Conservation (phyloP, 2,113 vertebrate genomes). For the Spizaetus ornatus region DNA sequence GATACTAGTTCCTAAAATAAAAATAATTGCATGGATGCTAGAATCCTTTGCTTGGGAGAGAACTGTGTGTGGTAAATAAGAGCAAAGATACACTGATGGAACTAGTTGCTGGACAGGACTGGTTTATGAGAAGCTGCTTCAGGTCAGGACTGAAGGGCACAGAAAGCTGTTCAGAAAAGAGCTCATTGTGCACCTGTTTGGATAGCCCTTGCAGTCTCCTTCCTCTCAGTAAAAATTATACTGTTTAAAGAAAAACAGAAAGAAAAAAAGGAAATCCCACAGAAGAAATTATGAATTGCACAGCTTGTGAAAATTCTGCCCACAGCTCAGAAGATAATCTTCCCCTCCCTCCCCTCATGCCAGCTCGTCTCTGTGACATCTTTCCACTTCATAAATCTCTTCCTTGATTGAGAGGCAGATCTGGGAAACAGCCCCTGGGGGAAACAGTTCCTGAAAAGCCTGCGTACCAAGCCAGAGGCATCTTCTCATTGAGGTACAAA, state of each 20-base stretch:
- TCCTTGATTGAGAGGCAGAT: conserved; percentile 42
- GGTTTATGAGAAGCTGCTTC: neutral
- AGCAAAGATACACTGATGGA: neutral
- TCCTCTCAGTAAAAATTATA: neutral
- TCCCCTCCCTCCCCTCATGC: neutral
- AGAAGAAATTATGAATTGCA: neutral
- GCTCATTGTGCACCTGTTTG: neutral
- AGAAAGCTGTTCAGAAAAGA: neutral
- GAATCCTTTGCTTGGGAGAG: neutral
- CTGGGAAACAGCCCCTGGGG: conserved; percentile 47
- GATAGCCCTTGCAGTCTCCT: neutral
- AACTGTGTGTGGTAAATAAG: neutral
- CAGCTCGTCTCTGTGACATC: conserved; percentile 13
- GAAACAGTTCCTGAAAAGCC: conserved; percentile 59
- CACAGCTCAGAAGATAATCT: neutral
- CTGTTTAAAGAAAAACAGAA: neutral
- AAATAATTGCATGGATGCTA: neutral
- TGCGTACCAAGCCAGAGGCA: conserved; percentile 24
- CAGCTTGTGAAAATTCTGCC: neutral
- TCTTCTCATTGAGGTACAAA: conserved; percentile 31
- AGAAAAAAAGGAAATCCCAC: neutral
- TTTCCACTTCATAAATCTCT: conserved; percentile 41
- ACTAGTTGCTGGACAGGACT: neutral
- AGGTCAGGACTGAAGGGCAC: neutral
- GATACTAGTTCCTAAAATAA: neutral